Percentiles rank a stretch among this genome's conserved stretches.
These are phyloP conservation scores for Haliclystus octoradiatus DNA, from an alignment of 30 jellyfish, hydroid and myxozoan species.

Conservation along the genomic window DNA sequence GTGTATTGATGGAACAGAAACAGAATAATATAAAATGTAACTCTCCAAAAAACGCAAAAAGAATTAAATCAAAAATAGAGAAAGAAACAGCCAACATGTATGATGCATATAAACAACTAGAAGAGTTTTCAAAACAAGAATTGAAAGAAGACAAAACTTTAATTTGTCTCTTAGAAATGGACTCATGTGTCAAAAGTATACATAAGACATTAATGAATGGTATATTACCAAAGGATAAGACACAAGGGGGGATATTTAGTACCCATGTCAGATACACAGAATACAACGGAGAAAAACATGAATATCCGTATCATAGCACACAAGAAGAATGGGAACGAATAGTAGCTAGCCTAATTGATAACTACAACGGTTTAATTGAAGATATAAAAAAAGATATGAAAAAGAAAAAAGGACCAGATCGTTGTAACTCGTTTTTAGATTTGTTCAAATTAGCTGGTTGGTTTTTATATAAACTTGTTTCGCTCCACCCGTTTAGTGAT, in stretches of 20 bases:
- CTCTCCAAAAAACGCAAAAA: no score
- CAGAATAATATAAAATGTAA: no score
- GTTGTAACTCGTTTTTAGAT: not conserved
- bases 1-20: no score
- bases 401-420: not conserved
- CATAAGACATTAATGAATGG: conserved; percentile 3
- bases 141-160: no score
- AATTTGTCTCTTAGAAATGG: no score
- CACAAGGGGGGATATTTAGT: conserved; percentile 20
- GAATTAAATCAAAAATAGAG: not conserved
- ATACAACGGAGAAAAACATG: conserved; percentile 15
- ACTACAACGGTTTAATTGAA: conserved; percentile 10
- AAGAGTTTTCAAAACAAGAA: not conserved
- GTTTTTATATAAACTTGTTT: conserved; percentile 12
- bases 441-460: conserved; percentile 16
- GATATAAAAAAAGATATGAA: not conserved
- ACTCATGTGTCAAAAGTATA: no score
- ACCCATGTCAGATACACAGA: not conserved
- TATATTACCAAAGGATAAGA: not conserved
- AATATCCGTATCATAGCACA: not conserved
- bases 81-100: not conserved
- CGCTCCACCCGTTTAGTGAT: conserved; percentile 34
- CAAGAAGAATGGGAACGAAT: not conserved
- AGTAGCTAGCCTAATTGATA: conserved; percentile 7
- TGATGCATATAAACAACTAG: conserved; percentile 1